Percentiles rank a stretch among this genome's conserved stretches.
Evolutionary conservation across 1,140 invertebrate genomes (phyloP).

Genomic region (Heterodera carotae): DNA sequence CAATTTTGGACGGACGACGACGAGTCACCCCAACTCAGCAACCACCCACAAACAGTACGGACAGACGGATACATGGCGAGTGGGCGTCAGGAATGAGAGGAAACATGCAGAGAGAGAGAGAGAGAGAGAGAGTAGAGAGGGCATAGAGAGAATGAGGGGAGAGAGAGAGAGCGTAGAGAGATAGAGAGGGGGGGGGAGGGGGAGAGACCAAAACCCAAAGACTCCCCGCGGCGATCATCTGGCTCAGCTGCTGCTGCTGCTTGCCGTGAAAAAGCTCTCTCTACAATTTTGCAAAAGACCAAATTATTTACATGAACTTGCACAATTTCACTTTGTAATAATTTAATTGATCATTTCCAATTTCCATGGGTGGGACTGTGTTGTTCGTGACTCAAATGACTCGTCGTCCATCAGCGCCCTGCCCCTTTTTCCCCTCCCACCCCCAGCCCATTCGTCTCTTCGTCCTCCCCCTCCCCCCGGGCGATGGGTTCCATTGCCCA

Average conservation of each 20-base stretch:
- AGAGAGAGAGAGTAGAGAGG: too few species aligned
- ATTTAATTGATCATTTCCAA: too few species aligned
- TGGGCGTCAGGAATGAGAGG: too few species aligned
- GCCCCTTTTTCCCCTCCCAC: too few species aligned
- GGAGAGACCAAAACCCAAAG: constrained; percentile 1
- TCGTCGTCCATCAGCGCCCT: too few species aligned
- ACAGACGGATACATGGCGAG: background rate
- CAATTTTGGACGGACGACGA: background rate
- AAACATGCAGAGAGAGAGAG: too few species aligned
- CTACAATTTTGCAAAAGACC: background rate
- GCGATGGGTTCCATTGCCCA: background rate
- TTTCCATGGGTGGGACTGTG: background rate
- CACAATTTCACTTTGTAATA: too few species aligned
- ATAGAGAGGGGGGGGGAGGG: background rate
- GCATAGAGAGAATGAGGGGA: too few species aligned
- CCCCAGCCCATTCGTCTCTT: background rate
- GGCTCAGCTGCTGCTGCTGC: background rate
- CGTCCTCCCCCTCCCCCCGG: background rate
- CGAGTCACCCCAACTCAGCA: background rate
- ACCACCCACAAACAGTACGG: background rate
- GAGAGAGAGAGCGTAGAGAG: too few species aligned
- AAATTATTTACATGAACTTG: background rate
- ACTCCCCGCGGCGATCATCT: background rate
- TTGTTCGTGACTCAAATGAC: background rate
- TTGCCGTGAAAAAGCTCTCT: background rate